Conservation (phyloP, 2,888 invertebrate species). For the Hymenopus coronatus region DNA sequence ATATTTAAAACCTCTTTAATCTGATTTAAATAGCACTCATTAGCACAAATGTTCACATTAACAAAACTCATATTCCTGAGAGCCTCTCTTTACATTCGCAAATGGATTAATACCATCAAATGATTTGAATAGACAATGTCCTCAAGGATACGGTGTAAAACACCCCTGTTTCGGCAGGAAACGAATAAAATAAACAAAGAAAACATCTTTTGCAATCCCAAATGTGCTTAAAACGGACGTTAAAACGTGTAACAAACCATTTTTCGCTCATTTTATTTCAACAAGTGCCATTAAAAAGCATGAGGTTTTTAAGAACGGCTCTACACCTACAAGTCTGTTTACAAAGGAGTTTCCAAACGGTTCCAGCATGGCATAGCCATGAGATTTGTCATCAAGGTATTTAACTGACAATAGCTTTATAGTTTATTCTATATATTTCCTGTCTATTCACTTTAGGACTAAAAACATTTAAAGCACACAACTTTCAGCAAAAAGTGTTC, state of each 20-base stretch:
- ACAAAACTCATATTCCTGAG: neutral
- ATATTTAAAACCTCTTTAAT: neutral
- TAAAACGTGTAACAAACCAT: neutral
- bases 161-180: neutral
- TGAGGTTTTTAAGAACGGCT: neutral
- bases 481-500: too few relatives aligned
- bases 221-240: neutral
- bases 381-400: too few relatives aligned
- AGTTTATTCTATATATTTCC: too few relatives aligned
- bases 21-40: neutral
- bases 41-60: neutral
- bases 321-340: neutral
- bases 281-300: neutral
- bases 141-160: neutral
- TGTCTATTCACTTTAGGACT: too few relatives aligned
- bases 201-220: neutral
- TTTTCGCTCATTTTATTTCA: neutral
- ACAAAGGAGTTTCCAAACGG: neutral
- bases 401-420: too few relatives aligned
- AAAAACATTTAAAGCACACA: too few relatives aligned
- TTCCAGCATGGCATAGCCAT: too few relatives aligned
- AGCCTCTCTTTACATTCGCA: neutral
- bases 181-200: neutral
- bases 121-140: neutral
- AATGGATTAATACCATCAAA: neutral